Percentiles rank a stretch among this genome's conserved stretches.
Evolutionary conservation across 2,888 invertebrate genomes (phyloP).

Genomic region (Nebria brevicollis): DNA sequence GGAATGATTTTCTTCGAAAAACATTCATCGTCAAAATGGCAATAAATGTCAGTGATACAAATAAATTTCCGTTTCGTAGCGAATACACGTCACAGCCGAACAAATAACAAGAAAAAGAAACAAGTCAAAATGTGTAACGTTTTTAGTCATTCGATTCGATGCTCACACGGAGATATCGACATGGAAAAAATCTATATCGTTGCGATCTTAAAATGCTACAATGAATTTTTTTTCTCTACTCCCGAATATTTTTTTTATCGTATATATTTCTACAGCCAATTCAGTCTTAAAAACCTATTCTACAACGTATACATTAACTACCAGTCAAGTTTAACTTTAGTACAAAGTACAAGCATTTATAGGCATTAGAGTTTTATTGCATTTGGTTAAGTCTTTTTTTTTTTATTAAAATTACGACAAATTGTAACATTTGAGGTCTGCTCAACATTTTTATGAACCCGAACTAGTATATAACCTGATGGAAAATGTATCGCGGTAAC

Average conservation of each 20-base stretch:
- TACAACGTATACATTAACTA: no score
- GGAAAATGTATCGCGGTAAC: not conserved
- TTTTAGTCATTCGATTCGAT: not conserved
- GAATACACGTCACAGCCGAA: constrained; percentile 33
- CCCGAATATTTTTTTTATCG: not conserved
- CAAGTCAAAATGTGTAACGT: constrained; percentile 8
- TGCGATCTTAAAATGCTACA: not conserved
- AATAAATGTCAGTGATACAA: constrained; percentile 41
- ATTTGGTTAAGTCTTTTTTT: no score
- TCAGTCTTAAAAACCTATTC: no score
- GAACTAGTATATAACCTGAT: not conserved
- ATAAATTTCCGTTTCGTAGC: constrained; percentile 35
- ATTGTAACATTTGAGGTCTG: not conserved
- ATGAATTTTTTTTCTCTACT: not conserved
- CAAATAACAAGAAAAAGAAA: constrained; percentile 28
- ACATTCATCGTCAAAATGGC: constrained; percentile 43
- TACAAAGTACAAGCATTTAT: not conserved
- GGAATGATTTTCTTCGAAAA: constrained; percentile 27
- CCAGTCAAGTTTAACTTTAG: no score
- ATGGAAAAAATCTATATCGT: not conserved
- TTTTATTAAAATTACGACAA: not conserved
- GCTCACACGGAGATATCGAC: not conserved
- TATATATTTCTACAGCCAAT: no score
- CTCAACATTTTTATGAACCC: not conserved
- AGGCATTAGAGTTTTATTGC: not conserved